Evolutionary conservation across 1,140 invertebrate genomes (phyloP).

Genomic region (Drosophila sulfurigaster): DNA sequence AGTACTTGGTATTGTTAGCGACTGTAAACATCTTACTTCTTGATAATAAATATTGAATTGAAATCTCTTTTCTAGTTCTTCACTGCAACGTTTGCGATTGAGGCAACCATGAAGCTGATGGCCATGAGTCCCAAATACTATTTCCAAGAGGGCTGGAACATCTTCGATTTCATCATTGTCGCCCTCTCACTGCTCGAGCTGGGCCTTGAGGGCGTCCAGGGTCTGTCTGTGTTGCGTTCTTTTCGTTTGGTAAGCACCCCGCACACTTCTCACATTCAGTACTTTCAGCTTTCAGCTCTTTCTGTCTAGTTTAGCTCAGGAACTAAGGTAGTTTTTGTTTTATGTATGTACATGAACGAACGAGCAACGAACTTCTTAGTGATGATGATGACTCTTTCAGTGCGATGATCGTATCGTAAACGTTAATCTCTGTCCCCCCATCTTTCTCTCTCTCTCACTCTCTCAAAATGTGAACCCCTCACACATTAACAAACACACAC

Average conservation of each 20-base stretch:
- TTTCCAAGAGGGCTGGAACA: slow-evolving; percentile 99
- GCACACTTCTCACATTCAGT: neutral
- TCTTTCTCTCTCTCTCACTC: neutral
- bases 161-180: slow-evolving; percentile 99
- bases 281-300: neutral
- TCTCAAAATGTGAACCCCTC: neutral
- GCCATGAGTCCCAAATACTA: slow-evolving; percentile 99
- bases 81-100: slow-evolving; percentile 98
- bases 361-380: neutral
- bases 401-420: neutral
- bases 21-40: too few relatives aligned
- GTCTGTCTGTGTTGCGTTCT: slow-evolving; percentile 97
- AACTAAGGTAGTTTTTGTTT: slow-evolving; percentile 31
- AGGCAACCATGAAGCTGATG: slow-evolving; percentile 97
- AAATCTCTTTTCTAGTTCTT: slow-evolving; percentile 91
- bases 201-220: slow-evolving; percentile 96
- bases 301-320: slow-evolving; percentile 30
- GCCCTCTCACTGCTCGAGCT: slow-evolving; percentile 97
- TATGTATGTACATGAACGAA: neutral
- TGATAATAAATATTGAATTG: too few relatives aligned
- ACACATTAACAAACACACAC: slow-evolving; percentile 11
- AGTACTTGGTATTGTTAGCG: too few relatives aligned
- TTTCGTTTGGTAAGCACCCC: slow-evolving; percentile 96
- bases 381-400: neutral
- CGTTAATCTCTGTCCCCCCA: neutral